A percentile compares a stretch with the other conserved stretches of the same genome.
Conservation (phyloP, 2,113 vertebrate species). For the Chaetops frenatus region DNA sequence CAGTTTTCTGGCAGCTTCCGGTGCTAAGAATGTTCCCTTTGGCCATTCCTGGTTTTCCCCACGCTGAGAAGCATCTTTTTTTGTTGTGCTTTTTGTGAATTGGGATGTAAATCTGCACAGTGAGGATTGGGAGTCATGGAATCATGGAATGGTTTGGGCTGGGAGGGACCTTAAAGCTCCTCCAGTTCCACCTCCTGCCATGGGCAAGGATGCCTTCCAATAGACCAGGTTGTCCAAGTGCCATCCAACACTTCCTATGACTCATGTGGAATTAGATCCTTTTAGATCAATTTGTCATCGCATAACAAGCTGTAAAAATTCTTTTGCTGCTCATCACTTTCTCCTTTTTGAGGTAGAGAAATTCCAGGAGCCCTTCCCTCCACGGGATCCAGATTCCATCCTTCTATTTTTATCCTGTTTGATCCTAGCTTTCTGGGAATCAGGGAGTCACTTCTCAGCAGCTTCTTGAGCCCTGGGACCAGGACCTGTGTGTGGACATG, state of each 20-base stretch:
- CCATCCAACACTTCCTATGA: neutral
- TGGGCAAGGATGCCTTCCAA: neutral
- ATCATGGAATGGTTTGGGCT: neutral
- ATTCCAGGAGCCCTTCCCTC: neutral
- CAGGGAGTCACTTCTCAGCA: neutral
- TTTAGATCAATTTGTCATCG: neutral
- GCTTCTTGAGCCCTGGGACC: neutral
- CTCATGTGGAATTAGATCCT: neutral
- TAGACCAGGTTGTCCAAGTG: neutral
- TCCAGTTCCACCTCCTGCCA: neutral
- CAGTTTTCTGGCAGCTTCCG: neutral
- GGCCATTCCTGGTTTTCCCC: neutral
- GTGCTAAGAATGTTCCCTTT: neutral
- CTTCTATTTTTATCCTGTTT: neutral
- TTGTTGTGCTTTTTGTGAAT: neutral
- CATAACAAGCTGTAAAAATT: neutral
- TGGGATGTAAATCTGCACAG: neutral
- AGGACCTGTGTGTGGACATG: neutral
- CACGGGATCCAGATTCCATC: neutral
- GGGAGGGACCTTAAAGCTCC: neutral
- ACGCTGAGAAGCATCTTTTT: neutral
- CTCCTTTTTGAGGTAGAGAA: neutral
- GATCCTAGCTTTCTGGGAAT: neutral
- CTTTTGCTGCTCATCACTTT: neutral
- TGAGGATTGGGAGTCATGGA: neutral